phyloP scores from a whole-genome alignment of 2,113 vertebrate species.

The Lagenorhynchus albirostris region DNA sequence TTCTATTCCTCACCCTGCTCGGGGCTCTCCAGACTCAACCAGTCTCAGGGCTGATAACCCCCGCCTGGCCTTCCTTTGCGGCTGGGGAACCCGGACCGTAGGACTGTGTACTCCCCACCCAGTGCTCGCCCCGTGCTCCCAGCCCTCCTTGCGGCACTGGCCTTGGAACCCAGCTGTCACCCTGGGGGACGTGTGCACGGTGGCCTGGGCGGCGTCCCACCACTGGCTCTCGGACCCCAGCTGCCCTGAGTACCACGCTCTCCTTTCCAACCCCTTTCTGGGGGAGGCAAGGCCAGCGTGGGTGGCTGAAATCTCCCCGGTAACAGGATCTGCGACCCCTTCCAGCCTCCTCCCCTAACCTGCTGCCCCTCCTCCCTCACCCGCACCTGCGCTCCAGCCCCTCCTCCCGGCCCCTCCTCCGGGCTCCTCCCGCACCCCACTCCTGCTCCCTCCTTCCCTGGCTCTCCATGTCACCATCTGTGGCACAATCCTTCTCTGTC shows the following conservation, averaged over 20 bases:
- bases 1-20: neutral
- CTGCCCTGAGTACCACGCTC: neutral
- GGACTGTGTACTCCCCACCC: neutral
- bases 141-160: neutral
- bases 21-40: neutral
- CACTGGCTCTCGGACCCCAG: neutral
- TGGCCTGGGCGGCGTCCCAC: neutral
- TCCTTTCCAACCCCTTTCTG: neutral
- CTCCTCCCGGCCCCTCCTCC: constrained; percentile 7
- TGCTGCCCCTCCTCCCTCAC: constrained; percentile 12
- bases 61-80: fast-evolving
- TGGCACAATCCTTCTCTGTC: constrained; percentile 71
- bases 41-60: neutral
- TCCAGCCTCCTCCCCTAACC: constrained; percentile 11
- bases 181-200: fast-evolving
- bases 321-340: constrained; percentile 46
- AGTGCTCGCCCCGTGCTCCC: neutral
- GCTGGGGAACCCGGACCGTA: neutral
- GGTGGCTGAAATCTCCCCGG: constrained; percentile 65
- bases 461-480: constrained; percentile 63
- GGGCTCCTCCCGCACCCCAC: neutral
- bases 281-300: constrained; percentile 60
- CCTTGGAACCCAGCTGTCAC: neutral
- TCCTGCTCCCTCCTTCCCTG: constrained; percentile 24
- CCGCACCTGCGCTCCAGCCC: constrained; percentile 47